phyloP scores from a whole-genome alignment of 2,113 vertebrate species.

The Megaceryle maxima region DNA sequence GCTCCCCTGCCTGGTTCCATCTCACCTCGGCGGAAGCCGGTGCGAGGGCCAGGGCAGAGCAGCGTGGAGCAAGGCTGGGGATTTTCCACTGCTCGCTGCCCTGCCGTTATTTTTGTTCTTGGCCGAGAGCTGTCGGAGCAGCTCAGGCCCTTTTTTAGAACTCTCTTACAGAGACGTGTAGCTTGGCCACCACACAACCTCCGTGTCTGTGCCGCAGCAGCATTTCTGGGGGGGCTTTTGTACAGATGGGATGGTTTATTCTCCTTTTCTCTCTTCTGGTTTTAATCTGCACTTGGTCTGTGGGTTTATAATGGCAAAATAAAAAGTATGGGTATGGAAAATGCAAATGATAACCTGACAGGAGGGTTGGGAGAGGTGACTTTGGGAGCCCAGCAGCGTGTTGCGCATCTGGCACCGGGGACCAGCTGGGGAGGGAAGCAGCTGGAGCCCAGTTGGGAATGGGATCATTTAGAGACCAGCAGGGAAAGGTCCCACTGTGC shows the following conservation, averaged over 20 bases:
- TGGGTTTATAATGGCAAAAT: neutral
- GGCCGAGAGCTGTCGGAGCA: neutral
- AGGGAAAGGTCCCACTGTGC: rapidly evolving
- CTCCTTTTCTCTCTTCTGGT: neutral
- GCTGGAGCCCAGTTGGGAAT: neutral
- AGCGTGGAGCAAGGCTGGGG: neutral
- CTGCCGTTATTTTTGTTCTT: neutral
- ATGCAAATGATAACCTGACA: rapidly evolving
- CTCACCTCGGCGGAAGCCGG: neutral
- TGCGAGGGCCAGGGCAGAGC: neutral
- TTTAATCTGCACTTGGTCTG: neutral
- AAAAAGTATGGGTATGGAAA: neutral
- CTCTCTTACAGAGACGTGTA: neutral
- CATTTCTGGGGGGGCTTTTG: neutral
- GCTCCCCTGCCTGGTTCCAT: neutral
- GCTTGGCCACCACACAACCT: neutral
- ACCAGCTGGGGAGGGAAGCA: neutral
- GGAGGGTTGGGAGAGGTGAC: neutral
- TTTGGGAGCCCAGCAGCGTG: neutral
- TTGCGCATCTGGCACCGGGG: neutral
- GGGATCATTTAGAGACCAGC: rapidly evolving
- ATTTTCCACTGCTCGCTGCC: conserved; percentile 6
- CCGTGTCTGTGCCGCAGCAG: neutral
- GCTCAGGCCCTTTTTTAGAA: neutral
- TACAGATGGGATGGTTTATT: neutral